phyloP scores from a whole-genome alignment of 2,888 invertebrate species.

The Hecatera dysodea region DNA sequence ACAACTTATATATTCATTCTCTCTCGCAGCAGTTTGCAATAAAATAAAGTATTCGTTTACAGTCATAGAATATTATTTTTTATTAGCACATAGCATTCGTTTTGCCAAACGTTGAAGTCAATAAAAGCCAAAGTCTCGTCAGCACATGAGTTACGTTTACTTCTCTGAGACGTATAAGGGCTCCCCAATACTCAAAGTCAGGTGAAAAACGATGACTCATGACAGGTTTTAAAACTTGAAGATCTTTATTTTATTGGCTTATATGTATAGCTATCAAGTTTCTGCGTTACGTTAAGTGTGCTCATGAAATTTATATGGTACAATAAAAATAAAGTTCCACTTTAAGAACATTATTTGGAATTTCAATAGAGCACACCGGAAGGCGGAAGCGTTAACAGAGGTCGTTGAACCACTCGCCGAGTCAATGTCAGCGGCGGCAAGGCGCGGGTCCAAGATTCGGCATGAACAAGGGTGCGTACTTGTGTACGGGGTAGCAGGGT shows the following conservation, averaged over 20 bases:
- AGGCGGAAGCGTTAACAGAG: conserved; percentile 83
- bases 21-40: not conserved
- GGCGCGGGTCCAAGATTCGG: conserved; percentile 86
- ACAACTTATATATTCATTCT: conserved; percentile 7
- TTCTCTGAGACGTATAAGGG: not conserved
- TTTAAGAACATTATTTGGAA: conserved; percentile 69
- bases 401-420: conserved; percentile 84
- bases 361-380: conserved; percentile 80
- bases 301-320: conserved; percentile 56
- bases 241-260: conserved; percentile 38
- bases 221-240: conserved; percentile 19
- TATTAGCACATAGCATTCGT: not conserved
- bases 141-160: conserved; percentile 7
- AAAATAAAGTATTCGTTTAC: not conserved
- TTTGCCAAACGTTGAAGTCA: not conserved
- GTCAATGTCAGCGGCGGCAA: conserved; percentile 88
- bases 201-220: conserved; percentile 30
- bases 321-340: conserved; percentile 67
- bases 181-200: conserved; percentile 8
- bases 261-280: conserved; percentile 56
- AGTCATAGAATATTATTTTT: not conserved
- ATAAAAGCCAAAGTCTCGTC: conserved; percentile 9
- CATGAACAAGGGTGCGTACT: conserved; percentile 86
- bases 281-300: conserved; percentile 62
- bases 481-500: conserved; percentile 88